phyloP scores from a whole-genome alignment of 2,797 vertebrate species.

The Eulemur rubriventer region DNA sequence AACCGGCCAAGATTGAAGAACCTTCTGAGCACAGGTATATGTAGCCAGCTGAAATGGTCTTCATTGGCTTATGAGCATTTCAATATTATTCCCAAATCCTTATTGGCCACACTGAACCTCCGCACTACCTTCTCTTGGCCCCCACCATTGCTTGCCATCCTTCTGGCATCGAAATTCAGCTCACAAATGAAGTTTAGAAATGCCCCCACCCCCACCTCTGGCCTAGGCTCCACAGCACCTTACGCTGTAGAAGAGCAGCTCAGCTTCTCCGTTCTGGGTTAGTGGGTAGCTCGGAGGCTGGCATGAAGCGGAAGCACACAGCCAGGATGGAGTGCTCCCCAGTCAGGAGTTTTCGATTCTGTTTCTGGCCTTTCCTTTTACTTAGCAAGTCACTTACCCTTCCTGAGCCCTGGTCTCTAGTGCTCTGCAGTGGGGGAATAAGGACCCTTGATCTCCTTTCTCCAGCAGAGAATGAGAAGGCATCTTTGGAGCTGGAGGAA shows the following conservation, averaged over 20 bases:
- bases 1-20: background rate
- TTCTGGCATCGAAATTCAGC: background rate
- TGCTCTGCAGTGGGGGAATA: background rate
- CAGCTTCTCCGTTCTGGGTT: background rate
- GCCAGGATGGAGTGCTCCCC: background rate
- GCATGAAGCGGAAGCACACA: background rate
- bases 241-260: fast-evolving
- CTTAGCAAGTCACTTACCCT: background rate
- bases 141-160: background rate
- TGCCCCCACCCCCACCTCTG: background rate
- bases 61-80: background rate
- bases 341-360: background rate
- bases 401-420: background rate
- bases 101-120: background rate
- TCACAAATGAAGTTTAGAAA: background rate
- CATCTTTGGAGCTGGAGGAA: background rate
- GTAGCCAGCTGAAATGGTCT: background rate
- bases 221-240: fast-evolving
- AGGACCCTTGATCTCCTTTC: background rate
- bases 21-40: background rate
- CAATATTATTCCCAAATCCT: background rate
- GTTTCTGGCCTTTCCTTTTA: background rate
- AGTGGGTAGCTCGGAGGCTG: background rate
- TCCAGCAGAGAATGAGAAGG: background rate
- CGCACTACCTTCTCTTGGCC: background rate